These are phyloP conservation scores for Drosophila pegasa DNA, from an alignment of 2,888 invertebrate species.

Conservation along the genomic window DNA sequence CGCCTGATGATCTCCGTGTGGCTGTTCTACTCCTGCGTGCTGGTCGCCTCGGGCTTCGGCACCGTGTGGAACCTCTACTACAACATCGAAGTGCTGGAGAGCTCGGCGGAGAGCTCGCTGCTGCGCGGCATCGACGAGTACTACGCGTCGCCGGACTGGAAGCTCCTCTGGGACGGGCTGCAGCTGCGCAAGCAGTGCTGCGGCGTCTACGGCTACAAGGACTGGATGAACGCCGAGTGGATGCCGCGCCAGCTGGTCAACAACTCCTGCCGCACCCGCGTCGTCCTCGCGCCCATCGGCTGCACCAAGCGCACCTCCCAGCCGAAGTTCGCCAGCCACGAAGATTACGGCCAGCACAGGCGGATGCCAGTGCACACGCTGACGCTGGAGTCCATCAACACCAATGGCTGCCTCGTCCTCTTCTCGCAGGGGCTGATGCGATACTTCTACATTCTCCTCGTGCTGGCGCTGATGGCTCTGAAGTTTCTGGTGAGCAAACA, in stretches of 20 bases:
- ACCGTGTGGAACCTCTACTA: slow-evolving; percentile 70
- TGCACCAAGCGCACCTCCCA: slow-evolving; percentile 69
- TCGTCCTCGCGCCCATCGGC: slow-evolving; percentile 76
- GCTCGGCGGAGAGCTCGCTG: slow-evolving; percentile 69
- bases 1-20: slow-evolving; percentile 72
- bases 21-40: slow-evolving; percentile 75
- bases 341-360: neutral
- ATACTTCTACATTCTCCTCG: slow-evolving; percentile 61
- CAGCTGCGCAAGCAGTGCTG: slow-evolving; percentile 82
- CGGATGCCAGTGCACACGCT: slow-evolving; percentile 48
- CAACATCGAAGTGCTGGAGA: slow-evolving; percentile 59
- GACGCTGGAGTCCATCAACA: slow-evolving; percentile 70
- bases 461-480: slow-evolving; percentile 54
- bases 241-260: slow-evolving; percentile 53
- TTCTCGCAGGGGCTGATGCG: slow-evolving; percentile 55
- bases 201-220: slow-evolving; percentile 81
- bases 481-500: slow-evolving; percentile 65
- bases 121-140: slow-evolving; percentile 82
- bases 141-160: slow-evolving; percentile 82
- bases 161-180: slow-evolving; percentile 83
- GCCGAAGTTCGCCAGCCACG: slow-evolving; percentile 46
- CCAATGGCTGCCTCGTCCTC: slow-evolving; percentile 69
- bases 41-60: slow-evolving; percentile 71
- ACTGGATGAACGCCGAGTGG: slow-evolving; percentile 83
- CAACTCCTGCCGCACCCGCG: neutral